Base-by-base conservation (phyloP, 2,113 vertebrate genomes). In the Eonycteris spelaea region DNA sequence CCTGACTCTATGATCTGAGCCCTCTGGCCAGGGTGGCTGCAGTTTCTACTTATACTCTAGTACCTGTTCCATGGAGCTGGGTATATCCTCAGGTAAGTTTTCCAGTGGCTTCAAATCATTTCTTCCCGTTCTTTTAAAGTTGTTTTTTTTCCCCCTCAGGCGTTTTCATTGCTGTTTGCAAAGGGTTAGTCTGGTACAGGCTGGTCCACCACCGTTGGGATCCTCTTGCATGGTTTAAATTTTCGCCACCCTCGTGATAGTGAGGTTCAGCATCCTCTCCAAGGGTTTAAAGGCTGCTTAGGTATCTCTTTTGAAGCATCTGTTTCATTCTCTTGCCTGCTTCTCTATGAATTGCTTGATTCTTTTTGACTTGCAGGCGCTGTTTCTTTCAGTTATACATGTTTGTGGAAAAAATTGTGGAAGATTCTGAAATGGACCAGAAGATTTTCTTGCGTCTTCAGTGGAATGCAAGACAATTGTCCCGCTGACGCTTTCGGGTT, bases 401-500 rank as follows among this genome's bases (percentile, higher is more conserved):
- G 7, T 21, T 6, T 19, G 16, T 6, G 7, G 51, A 15, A n/a
- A 33, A 21, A 8, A 70, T 19, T 16, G 19, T 40, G 40, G 48
- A 21, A 51, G 59, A 8, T 14, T 16, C 35, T 14, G 68, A 38
- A 43, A 21, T 51, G 93, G 10, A 48, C 18, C 70, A 5, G 22
- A 30, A 35, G 51, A n/a, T n/a, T 12, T 30, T 6, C 55, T 4
- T 63, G 26, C 12, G 40, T 67, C 43, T 43, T 86, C n/a, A 15
- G 3, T 16, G 53, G 40, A 43, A 21, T 86, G 28, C n/a, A 38
- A 21, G 40, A 5, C 21, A 10, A 10, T 19, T 28, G 13, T 40
- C 33, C 38, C 19, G 7, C 7, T 8, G 1, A 1, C 22, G 1
- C 5, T 12, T 30, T 15, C 3, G 12, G 57, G 30, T 0, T 0